phyloP scores from a whole-genome alignment of 2,113 vertebrate genomes.

The Atrichornis clamosus region DNA sequence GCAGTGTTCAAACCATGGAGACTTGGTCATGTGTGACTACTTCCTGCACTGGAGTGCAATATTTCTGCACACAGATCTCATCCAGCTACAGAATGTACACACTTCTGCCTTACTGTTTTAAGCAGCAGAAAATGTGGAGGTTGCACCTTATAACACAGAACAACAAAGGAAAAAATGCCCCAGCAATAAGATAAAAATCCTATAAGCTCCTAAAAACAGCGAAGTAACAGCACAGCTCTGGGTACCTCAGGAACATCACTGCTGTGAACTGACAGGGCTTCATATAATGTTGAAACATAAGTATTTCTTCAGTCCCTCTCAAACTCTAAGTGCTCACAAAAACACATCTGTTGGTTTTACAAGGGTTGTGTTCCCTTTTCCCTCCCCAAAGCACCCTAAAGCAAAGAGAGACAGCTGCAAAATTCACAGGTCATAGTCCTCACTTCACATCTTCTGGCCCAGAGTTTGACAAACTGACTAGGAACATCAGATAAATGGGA shows the following conservation, averaged over 20 bases:
- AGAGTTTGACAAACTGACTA: neutral
- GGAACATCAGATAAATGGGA: neutral
- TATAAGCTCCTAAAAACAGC: neutral
- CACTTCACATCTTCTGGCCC: neutral
- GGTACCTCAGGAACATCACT: neutral
- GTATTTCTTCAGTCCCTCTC: neutral
- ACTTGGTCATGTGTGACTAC: neutral
- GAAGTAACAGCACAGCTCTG: neutral
- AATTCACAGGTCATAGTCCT: neutral
- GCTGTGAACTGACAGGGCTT: neutral
- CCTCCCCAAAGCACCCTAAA: neutral
- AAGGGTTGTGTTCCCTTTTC: neutral
- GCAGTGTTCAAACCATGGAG: neutral
- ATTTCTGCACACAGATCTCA: neutral
- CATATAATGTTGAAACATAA: neutral
- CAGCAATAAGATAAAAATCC: neutral
- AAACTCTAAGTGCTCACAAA: neutral
- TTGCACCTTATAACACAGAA: neutral
- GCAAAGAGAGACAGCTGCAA: neutral
- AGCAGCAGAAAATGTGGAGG: neutral
- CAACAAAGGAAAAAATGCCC: neutral
- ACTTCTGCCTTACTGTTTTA: neutral
- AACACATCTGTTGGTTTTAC: neutral
- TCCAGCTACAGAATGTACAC: neutral
- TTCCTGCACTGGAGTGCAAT: neutral